phyloP scores from a whole-genome alignment of 2,113 vertebrate species.

The Planiliza haematocheilus region DNA sequence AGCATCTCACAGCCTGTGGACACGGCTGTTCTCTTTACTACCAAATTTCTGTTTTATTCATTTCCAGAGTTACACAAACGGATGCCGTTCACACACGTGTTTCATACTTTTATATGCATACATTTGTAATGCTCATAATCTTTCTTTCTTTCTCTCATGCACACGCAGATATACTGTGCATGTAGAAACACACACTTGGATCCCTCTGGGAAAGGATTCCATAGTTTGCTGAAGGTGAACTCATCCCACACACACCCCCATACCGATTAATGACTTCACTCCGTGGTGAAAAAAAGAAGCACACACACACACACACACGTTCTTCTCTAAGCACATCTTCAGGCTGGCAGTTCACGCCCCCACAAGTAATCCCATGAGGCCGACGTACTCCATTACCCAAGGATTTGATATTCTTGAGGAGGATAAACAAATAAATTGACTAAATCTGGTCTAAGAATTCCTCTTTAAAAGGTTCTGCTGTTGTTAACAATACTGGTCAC shows the following conservation, averaged over 20 bases:
- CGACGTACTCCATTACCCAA: constrained; percentile 62
- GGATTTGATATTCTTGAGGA: constrained; percentile 45
- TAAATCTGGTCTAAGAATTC: no score
- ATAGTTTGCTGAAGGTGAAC: constrained; percentile 76
- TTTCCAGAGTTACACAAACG: no score
- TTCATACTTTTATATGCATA: constrained; percentile 8
- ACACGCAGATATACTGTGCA: constrained; percentile 22
- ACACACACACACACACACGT: constrained; percentile 24
- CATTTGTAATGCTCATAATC: neutral
- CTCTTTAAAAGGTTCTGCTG: no score
- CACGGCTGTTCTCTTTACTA: constrained; percentile 22
- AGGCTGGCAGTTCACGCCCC: constrained; percentile 61
- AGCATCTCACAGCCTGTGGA: constrained; percentile 57
- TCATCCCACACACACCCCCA: constrained; percentile 78
- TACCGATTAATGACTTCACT: constrained; percentile 79
- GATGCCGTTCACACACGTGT: neutral
- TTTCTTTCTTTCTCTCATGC: constrained; percentile 6
- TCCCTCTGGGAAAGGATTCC: constrained; percentile 63
- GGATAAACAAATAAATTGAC: no score
- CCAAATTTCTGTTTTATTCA: neutral
- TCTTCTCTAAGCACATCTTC: constrained; percentile 45
- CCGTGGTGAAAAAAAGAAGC: constrained; percentile 51
- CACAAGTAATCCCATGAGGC: constrained; percentile 64
- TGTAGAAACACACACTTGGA: constrained; percentile 17
- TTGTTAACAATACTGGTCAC: no score